phyloP scores from a whole-genome alignment of 2,888 invertebrate species.

The Drosophila kokeensis region DNA sequence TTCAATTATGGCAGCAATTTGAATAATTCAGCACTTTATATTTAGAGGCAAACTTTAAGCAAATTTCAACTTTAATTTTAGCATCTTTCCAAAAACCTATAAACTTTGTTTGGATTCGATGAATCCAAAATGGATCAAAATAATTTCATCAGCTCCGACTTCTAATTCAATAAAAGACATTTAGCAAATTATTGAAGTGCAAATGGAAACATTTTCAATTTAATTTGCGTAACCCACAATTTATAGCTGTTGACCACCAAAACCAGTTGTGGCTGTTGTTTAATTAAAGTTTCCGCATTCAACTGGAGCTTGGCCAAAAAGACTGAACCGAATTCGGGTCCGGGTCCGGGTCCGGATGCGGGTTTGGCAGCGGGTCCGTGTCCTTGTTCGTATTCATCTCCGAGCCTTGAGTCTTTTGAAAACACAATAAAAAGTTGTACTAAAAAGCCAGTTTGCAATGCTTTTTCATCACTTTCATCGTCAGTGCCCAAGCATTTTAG shows the following conservation, averaged over 20 bases:
- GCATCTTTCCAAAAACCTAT: not conserved
- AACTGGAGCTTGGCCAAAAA: slow-evolving; percentile 21
- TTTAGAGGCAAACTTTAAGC: not conserved
- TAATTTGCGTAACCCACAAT: slow-evolving; percentile 20
- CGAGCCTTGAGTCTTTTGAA: slow-evolving; percentile 7
- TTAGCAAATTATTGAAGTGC: slow-evolving; percentile 7
- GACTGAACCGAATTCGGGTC: not conserved
- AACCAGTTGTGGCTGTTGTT: slow-evolving; percentile 38
- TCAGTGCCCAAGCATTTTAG: slow-evolving; percentile 26
- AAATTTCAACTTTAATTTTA: not conserved
- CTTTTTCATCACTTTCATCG: slow-evolving; percentile 62
- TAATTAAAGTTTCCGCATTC: slow-evolving; percentile 43
- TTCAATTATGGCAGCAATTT: slow-evolving; percentile 1
- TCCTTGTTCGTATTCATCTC: not conserved
- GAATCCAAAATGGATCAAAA: not conserved
- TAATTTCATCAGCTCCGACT: not conserved
- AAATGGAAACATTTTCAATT: slow-evolving; percentile 46
- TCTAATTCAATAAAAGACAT: slow-evolving; percentile 15
- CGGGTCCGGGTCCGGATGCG: not conserved
- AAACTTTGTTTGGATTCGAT: not conserved
- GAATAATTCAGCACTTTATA: not conserved
- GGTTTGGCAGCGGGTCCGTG: too few species aligned
- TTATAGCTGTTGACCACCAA: slow-evolving; percentile 16
- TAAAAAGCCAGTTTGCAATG: slow-evolving; percentile 2
- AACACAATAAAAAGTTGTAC: slow-evolving; percentile 65